Evolutionary conservation across 2,113 vertebrate genomes (phyloP), one percentile per base, ranked within the genome.

Genomic region (Prietella phreatophila): DNA sequence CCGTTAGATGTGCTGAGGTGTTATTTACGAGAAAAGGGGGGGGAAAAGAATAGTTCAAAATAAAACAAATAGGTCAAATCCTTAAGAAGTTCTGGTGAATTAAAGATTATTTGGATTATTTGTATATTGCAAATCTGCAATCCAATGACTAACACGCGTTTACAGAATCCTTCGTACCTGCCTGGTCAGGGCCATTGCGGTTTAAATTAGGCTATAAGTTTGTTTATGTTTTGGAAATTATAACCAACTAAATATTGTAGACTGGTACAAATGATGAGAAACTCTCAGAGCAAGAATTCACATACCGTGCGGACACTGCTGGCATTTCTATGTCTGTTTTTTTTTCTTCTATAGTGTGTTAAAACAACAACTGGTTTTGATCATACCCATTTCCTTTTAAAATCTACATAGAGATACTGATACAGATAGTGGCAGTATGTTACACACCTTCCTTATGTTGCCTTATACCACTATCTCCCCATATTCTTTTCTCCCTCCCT

Each of bases 1-100:
- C 93, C 93, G 14, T 94, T 92, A 79, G 95, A 95, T 30, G 92
- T 95, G 88, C 96, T 96, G 89, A 85, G 90, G 85, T 71, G 92
- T 56, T 73, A 79, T 91, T 90, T 89, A 90, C 87, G 90, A 79
- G 50, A 86, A 33, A 55, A 47, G 42, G 42, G 6, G 42, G 42
- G 6, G 14, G n/a, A 84, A 86, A 36, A 33, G 2, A 56, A 86
- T 3, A 50, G 33, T 76, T n/a, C 13, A 84, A 84, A 36, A 47
- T 25, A 42, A 71, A 39, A 53, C 0, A 3, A 81, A 58, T 58
- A 36, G 22, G 17, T 56, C 30, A 82, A 82, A 60, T 39, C 27
- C 27, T 55, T 56, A 15, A 22, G 30, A 27, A 17, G 15, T 36
- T 82, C 17, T 36, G 30, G 19, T 81, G 19, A 58, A 25, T 2